phyloP scores from a whole-genome alignment of 2,797 vertebrate species.

The Anniella stebbinsi region DNA sequence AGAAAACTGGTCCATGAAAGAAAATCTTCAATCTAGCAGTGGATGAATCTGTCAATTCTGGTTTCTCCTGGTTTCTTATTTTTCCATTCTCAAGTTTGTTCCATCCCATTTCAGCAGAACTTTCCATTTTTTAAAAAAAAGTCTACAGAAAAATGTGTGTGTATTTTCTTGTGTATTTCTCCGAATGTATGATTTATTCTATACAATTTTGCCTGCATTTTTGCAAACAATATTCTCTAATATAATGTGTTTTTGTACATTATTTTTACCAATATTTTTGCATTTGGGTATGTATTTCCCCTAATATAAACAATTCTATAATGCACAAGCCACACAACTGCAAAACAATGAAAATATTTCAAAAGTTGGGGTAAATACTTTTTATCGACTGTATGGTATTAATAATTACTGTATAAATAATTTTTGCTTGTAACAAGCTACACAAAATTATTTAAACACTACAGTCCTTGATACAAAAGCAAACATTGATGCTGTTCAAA shows the following conservation, averaged over 20 bases:
- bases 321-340: no score
- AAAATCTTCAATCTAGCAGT: neutral
- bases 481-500: no score
- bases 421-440: no score
- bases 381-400: no score
- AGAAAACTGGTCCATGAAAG: neutral
- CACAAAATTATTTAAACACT: no score
- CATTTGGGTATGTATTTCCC: neutral
- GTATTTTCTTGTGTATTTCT: neutral
- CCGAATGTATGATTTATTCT: neutral
- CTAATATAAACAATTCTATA: no score
- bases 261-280: neutral
- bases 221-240: neutral
- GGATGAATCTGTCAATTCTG: no score
- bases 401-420: no score
- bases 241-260: neutral
- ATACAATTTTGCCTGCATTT: neutral
- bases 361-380: no score
- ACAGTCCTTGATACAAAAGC: no score
- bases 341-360: no score
- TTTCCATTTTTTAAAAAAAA: neutral
- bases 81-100: neutral
- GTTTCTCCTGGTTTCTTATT: no score
- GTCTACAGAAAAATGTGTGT: neutral
- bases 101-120: neutral